Evolutionary conservation across 1,140 invertebrate genomes (phyloP).

Genomic region (Adoxophyes honmai): DNA sequence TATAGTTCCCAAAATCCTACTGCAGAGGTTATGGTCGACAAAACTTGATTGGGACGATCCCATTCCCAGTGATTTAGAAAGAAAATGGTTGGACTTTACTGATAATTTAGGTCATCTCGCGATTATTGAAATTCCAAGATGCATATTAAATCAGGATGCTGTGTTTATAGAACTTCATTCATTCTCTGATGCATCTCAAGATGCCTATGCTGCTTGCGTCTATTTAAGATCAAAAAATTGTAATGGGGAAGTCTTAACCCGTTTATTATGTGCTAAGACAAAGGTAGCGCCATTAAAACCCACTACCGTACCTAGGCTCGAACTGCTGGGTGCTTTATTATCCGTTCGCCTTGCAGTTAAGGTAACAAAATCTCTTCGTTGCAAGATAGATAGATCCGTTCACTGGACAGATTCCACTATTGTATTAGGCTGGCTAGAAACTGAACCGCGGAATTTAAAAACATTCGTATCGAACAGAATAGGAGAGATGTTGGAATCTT

Average conservation of each 20-base stretch:
- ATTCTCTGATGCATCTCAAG: neutral
- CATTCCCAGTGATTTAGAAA: neutral
- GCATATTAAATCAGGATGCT: neutral
- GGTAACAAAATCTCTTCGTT: too few relatives aligned
- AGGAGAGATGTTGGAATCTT: neutral
- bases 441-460: neutral
- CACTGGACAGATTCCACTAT: neutral
- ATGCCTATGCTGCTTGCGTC: neutral
- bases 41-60: neutral
- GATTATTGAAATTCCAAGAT: neutral
- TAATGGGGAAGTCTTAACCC: too few relatives aligned
- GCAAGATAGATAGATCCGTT: too few relatives aligned
- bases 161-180: neutral
- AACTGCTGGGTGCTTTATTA: too few relatives aligned
- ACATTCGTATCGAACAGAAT: neutral
- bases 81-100: neutral
- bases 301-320: too few relatives aligned
- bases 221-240: neutral
- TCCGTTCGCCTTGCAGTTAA: too few relatives aligned
- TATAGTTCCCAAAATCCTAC: neutral
- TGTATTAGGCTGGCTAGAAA: neutral
- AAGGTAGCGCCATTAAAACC: too few relatives aligned
- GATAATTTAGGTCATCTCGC: too few relatives aligned
- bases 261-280: too few relatives aligned
- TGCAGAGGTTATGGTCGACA: neutral